Evolutionary conservation across 2,888 invertebrate genomes (phyloP), one percentile per base, ranked within the genome.

Genomic region (Lasioglossum leucozonium): DNA sequence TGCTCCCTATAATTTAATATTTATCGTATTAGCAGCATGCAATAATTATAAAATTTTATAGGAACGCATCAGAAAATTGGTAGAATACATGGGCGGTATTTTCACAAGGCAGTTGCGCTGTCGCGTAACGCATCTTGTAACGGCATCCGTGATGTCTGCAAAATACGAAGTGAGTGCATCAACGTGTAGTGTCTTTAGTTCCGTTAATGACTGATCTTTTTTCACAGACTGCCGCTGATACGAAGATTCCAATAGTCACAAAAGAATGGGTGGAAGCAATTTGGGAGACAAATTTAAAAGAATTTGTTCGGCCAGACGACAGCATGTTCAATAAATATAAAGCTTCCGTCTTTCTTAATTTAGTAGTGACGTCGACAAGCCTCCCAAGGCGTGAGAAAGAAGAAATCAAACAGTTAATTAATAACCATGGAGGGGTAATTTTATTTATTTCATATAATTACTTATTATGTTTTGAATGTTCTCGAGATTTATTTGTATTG

Each of bases 311-410:
- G 72, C 97, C 97, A 0, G 95, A 96, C 0, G 97, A 97, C 86
- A 86, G 95, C 0, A 96, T 96, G 77, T 98, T 98, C 92, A 93
- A 96, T 26, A 94, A 95, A 74, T 96, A 95, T 90, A 95, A 95
- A 91, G 96, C 97, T 93, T 97, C 97, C 0, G 95, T 97, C 0
- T 98, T 99, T 94, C 96, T 97, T 86, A 98, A 97, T 80, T 95
- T 98, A 0, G 96, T 96, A 90, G 96, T 98, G 4, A 98, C 98
- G 0, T 97, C 97, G 0, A 98, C 99, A 0, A 98, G 98, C 18
- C 95, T 98, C 34, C 93, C 95, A 3, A 95, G 95, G 85, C 95
- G 95, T 37, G 96, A 97, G 77, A 97, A 97, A 89, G 96, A 96
- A 62, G 95, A 96, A 87, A 95, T 98, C 0, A 96, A 96, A 95